phyloP scores from a whole-genome alignment of 2,113 vertebrate species.

The Aegypius monachus region DNA sequence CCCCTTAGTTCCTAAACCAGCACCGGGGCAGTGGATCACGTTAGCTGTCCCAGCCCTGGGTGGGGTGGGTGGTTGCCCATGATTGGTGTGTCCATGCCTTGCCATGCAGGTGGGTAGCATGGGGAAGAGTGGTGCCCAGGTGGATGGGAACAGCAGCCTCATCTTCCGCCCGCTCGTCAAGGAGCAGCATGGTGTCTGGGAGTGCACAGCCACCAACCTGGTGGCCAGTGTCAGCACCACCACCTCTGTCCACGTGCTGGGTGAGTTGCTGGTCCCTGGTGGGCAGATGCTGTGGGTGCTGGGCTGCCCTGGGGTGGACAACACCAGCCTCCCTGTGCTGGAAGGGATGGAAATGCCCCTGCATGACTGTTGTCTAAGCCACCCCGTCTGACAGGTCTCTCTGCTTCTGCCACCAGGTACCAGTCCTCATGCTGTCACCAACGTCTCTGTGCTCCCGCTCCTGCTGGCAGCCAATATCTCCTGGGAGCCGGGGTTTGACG shows the following conservation, averaged over 20 bases:
- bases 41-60: neutral
- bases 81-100: fast-evolving
- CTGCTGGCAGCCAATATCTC: slow-evolving; percentile 85
- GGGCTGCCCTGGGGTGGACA: neutral
- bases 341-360: neutral
- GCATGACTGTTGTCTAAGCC: fast-evolving
- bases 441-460: slow-evolving; percentile 77
- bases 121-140: slow-evolving; percentile 69
- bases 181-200: slow-evolving; percentile 90
- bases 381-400: neutral
- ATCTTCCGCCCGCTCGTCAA: slow-evolving; percentile 83
- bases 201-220: slow-evolving; percentile 84
- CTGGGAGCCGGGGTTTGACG: slow-evolving; percentile 93
- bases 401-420: slow-evolving; percentile 76
- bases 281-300: neutral
- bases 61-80: neutral
- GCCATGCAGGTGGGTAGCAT: slow-evolving; percentile 74
- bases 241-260: slow-evolving; percentile 85
- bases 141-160: slow-evolving; percentile 85
- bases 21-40: fast-evolving
- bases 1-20: neutral
- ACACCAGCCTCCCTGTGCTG: neutral
- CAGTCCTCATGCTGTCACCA: slow-evolving; percentile 86
- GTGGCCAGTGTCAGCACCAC: slow-evolving; percentile 81
- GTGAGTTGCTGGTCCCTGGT: slow-evolving; percentile 65